phyloP scores from a whole-genome alignment of 53 echinoderm and acorn worm species.

The Stichopus horrens region DNA sequence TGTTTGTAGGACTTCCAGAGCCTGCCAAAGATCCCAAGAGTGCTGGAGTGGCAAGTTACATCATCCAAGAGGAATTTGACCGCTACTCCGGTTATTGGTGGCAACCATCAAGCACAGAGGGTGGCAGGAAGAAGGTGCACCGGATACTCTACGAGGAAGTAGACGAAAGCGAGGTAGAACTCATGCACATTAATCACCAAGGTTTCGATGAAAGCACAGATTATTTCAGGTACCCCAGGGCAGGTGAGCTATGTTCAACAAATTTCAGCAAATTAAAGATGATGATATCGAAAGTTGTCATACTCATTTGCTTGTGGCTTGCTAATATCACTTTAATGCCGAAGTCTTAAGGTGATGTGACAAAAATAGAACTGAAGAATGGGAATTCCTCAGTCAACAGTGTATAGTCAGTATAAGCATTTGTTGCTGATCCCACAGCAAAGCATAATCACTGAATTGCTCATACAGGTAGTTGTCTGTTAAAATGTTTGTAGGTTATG shows the following conservation, averaged over 20 bases:
- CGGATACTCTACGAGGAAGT: constrained; percentile 96
- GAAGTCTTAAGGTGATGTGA: no score
- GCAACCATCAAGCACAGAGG: constrained; percentile 63
- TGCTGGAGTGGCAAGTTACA: constrained; percentile 96
- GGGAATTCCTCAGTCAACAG: no score
- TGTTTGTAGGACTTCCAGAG: constrained; percentile 12
- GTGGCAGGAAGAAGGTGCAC: constrained; percentile 39
- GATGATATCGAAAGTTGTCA: no score
- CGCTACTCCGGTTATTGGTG: constrained; percentile 99
- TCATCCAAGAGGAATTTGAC: constrained; percentile 99
- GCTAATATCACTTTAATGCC: no score
- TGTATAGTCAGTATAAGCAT: no score
- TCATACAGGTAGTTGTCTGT: no score
- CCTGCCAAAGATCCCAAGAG: constrained; percentile 52
- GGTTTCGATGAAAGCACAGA: constrained; percentile 81
- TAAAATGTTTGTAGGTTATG: no score
- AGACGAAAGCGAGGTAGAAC: constrained; percentile 91
- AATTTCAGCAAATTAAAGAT: neutral
- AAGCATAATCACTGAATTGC: no score
- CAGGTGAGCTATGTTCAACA: constrained; percentile 53
- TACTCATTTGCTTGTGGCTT: neutral
- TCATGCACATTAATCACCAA: constrained; percentile 84
- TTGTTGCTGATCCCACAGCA: no score
- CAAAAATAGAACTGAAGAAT: no score
- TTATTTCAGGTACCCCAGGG: constrained; percentile 92